These are phyloP conservation scores for Deilephila porcellus DNA, from an alignment of 2,888 invertebrate species.

Conservation along the genomic window DNA sequence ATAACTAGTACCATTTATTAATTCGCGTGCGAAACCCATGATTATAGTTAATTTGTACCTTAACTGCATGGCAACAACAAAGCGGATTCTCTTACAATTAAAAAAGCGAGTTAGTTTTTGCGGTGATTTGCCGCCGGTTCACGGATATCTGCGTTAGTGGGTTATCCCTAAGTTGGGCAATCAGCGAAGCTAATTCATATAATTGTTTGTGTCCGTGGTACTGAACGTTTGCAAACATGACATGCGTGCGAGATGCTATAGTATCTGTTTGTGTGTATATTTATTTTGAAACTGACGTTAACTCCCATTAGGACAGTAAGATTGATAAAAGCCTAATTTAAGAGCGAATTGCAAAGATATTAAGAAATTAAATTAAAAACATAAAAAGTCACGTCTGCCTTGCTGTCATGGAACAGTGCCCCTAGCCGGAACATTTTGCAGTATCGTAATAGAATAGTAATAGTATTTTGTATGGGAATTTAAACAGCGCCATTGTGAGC, in stretches of 20 bases:
- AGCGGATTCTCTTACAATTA: constrained; percentile 28
- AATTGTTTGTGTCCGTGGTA: constrained; percentile 14
- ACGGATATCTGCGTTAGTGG: constrained; percentile 54
- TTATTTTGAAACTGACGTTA: too few species aligned
- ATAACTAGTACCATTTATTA: background rate
- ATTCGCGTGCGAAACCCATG: background rate
- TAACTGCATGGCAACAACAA: constrained; percentile 25
- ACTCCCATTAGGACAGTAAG: too few species aligned
- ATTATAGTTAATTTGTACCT: background rate
- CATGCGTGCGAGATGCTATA: constrained; percentile 1
- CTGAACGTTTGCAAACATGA: background rate
- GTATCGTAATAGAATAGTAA: too few species aligned
- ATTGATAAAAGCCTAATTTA: too few species aligned
- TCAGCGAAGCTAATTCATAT: constrained; percentile 38
- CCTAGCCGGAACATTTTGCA: too few species aligned
- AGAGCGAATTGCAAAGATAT: too few species aligned
- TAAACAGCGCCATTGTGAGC: too few species aligned
- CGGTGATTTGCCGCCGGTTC: constrained; percentile 31
- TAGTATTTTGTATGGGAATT: too few species aligned
- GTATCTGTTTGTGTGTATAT: too few species aligned
- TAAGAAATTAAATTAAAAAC: too few species aligned
- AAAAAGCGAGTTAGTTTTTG: constrained; percentile 33
- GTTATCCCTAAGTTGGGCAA: constrained; percentile 56
- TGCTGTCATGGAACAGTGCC: too few species aligned
- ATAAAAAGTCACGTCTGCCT: too few species aligned